phyloP scores from a whole-genome alignment of 2,888 invertebrate species.

The Amphimallon solstitiale region DNA sequence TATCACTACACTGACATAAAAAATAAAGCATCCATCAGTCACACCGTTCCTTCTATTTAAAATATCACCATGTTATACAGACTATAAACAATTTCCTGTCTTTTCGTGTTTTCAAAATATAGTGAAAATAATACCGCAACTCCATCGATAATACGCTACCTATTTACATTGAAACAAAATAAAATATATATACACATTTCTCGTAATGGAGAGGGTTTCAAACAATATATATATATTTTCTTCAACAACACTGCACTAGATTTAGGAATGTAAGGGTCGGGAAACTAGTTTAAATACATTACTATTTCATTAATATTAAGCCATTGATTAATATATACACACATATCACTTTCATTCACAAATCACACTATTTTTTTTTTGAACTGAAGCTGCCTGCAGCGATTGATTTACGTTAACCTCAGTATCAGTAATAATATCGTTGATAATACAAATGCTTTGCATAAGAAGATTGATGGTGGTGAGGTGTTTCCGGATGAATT shows the following conservation, averaged over 20 bases:
- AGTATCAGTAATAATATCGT: conserved; percentile 41
- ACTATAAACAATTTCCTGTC: not conserved
- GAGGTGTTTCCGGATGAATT: conserved; percentile 35
- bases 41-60: conserved; percentile 34
- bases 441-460: conserved; percentile 18
- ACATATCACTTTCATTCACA: conserved; percentile 43
- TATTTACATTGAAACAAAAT: conserved; percentile 44
- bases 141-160: conserved; percentile 41
- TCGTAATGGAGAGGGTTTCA: conserved; percentile 40
- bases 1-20: conserved; percentile 6
- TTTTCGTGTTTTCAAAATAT: too few relatives aligned
- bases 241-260: conserved; percentile 40
- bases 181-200: conserved; percentile 50
- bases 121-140: not conserved
- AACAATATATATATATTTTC: conserved; percentile 26
- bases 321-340: conserved; percentile 48
- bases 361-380: conserved; percentile 42
- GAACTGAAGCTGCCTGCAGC: conserved; percentile 46
- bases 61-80: conserved; percentile 49
- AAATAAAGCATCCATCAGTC: conserved; percentile 13
- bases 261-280: conserved; percentile 37
- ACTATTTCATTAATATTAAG: conserved; percentile 41
- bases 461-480: conserved; percentile 29
- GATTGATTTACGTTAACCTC: conserved; percentile 48
- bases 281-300: conserved; percentile 16